These are phyloP conservation scores for Lanius ludovicianus DNA, from an alignment of 2,113 vertebrate species.

Conservation along the genomic window DNA sequence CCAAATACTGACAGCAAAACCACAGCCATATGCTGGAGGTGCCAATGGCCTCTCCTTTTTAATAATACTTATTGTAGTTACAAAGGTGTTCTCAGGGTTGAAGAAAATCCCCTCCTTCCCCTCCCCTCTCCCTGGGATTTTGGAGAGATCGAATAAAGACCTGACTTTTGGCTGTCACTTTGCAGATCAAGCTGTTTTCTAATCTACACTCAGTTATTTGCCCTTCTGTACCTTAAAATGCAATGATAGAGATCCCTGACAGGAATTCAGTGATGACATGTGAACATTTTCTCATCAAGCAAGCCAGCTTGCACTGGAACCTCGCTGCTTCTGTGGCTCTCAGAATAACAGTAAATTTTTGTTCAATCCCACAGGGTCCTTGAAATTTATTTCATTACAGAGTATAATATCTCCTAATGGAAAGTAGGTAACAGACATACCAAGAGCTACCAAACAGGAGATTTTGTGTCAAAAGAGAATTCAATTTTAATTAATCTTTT, in stretches of 20 bases:
- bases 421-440: conserved; percentile 53
- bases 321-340: neutral
- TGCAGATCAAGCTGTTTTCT: neutral
- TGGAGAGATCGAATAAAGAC: neutral
- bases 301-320: neutral
- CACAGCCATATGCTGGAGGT: neutral
- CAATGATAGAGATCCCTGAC: neutral
- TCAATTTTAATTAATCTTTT: conserved; percentile 75
- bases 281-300: neutral
- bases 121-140: neutral
- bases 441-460: conserved; percentile 59
- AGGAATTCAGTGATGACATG: neutral
- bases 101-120: neutral
- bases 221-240: neutral
- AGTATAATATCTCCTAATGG: conserved; percentile 57
- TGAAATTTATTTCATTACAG: conserved; percentile 58
- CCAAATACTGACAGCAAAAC: neutral
- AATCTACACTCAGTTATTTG: neutral
- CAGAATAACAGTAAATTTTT: conserved; percentile 37
- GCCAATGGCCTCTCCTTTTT: neutral
- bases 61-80: neutral
- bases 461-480: conserved; percentile 69
- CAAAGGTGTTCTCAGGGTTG: neutral
- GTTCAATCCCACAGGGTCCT: conserved; percentile 19
- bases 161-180: neutral